phyloP scores from a whole-genome alignment of 2,797 vertebrate genomes.

The Rousettus madagascariensis region DNA sequence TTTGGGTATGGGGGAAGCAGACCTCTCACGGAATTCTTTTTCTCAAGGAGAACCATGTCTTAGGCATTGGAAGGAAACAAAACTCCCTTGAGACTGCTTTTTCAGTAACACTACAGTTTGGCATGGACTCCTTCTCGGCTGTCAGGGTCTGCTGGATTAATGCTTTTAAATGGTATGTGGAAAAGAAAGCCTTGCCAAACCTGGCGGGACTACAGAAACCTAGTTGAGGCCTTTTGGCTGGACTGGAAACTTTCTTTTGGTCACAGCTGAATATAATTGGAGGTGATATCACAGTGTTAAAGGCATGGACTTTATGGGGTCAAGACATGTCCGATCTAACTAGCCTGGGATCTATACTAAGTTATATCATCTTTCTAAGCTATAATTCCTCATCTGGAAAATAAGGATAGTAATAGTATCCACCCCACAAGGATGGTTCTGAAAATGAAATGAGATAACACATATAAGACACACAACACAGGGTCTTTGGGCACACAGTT shows the following conservation, averaged over 20 bases:
- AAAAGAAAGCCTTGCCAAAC: not conserved
- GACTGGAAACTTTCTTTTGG: not conserved
- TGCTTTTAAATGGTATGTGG: not conserved
- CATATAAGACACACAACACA: not conserved
- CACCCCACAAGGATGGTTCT: not conserved
- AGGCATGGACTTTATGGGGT: not conserved
- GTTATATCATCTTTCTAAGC: not conserved
- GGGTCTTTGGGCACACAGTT: not conserved
- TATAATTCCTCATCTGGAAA: not conserved
- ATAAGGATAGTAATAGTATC: not conserved
- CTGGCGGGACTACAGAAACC: not conserved
- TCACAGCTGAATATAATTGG: not conserved
- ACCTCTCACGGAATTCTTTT: not conserved
- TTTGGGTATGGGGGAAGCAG: not conserved
- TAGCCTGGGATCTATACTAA: not conserved
- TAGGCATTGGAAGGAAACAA: not conserved
- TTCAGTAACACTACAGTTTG: not conserved
- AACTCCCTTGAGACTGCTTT: not conserved
- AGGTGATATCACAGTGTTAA: not conserved
- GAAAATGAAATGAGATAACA: not conserved
- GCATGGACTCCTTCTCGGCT: too few species aligned
- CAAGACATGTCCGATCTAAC: not conserved
- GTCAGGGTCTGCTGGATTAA: not conserved
- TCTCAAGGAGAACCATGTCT: not conserved
- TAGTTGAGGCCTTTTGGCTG: not conserved